Conservation (phyloP, 2,888 invertebrate species). For the Cremastinae sp. region DNA sequence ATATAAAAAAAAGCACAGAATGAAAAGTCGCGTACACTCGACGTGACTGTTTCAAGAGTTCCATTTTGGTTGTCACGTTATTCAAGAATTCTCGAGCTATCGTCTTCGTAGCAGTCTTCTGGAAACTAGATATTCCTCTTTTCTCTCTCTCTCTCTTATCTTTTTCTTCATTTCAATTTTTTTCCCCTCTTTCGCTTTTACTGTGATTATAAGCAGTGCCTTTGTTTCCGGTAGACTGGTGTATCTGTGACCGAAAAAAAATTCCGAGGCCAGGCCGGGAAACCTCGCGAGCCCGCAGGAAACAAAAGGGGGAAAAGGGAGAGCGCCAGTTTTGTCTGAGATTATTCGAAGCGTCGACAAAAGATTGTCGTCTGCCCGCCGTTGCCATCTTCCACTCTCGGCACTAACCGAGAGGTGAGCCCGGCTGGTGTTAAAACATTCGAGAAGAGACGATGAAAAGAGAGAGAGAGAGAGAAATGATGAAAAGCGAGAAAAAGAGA, state of each 20-base stretch:
- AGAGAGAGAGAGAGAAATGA: conserved; percentile 12
- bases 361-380: conserved; percentile 16
- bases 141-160: conserved; percentile 15
- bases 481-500: conserved; percentile 43
- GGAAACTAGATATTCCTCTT: neutral
- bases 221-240: neutral
- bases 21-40: neutral
- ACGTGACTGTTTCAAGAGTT: conserved; percentile 17
- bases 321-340: conserved; percentile 30
- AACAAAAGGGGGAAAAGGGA: conserved; percentile 47
- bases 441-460: conserved; percentile 1
- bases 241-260: conserved; percentile 12
- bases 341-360: conserved; percentile 41
- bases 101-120: neutral
- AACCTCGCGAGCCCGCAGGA: conserved; percentile 24
- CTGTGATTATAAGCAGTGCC: conserved; percentile 11
- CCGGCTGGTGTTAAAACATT: conserved; percentile 18
- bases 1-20: conserved; percentile 13
- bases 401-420: conserved; percentile 17
- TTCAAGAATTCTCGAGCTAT: conserved; percentile 27
- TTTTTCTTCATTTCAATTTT: conserved; percentile 7
- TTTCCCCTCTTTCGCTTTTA: neutral
- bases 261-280: conserved; percentile 3
- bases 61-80: conserved; percentile 33
- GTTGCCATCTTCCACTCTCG: neutral